phyloP scores from a whole-genome alignment of 2,888 invertebrate genomes.

The Campoplex nolae region DNA sequence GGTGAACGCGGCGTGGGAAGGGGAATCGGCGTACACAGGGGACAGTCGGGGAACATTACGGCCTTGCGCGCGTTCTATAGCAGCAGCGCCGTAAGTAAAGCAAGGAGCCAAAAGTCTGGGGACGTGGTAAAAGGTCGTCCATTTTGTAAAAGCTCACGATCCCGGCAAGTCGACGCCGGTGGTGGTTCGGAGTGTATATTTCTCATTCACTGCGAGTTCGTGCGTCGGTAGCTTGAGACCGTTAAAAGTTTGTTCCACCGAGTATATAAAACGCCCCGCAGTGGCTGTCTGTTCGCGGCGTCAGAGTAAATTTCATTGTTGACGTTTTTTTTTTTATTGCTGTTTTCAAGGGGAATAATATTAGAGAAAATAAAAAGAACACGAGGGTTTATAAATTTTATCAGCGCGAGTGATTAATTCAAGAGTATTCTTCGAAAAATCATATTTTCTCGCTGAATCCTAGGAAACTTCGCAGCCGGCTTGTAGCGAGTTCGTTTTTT shows the following conservation, averaged over 20 bases:
- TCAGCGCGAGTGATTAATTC: neutral
- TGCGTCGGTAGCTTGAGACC: conserved; percentile 64
- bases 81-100: conserved; percentile 54
- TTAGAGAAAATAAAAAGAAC: neutral
- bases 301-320: conserved; percentile 39
- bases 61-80: conserved; percentile 56
- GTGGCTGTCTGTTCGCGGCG: conserved; percentile 80
- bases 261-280: conserved; percentile 69
- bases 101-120: conserved; percentile 28
- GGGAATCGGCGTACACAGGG: conserved; percentile 28
- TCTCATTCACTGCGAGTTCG: conserved; percentile 77
- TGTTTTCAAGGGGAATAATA: neutral
- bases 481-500: conserved; percentile 23
- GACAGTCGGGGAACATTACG: conserved; percentile 30
- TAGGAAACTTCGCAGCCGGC: conserved; percentile 23
- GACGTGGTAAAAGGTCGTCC: conserved; percentile 74
- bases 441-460: neutral
- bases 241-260: conserved; percentile 55
- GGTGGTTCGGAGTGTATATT: conserved; percentile 74
- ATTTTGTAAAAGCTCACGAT: conserved; percentile 79
- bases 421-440: neutral
- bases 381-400: neutral
- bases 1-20: neutral
- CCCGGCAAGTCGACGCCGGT: conserved; percentile 83
- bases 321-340: conserved; percentile 35